These are phyloP conservation scores for Synanthedon myopaeformis DNA, from an alignment of 2,888 invertebrate species.

Conservation along the genomic window DNA sequence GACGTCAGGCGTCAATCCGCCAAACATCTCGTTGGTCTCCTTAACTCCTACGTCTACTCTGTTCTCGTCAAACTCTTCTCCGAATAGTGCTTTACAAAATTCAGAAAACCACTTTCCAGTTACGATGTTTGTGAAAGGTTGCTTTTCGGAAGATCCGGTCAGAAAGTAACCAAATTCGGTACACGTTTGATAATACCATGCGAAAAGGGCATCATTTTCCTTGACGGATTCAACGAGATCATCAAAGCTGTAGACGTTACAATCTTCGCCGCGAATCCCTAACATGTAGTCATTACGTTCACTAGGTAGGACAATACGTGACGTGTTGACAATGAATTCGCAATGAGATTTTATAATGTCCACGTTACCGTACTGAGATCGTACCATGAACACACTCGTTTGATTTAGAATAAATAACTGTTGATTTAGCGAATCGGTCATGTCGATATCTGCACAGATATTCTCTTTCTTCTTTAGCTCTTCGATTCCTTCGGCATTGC, in stretches of 20 bases:
- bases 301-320: conserved; percentile 11
- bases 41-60: conserved; percentile 40
- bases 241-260: conserved; percentile 39
- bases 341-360: conserved; percentile 32
- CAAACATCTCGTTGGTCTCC: conserved; percentile 60
- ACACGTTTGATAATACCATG: conserved; percentile 82
- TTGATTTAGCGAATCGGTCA: conserved; percentile 34
- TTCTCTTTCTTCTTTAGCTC: conserved; percentile 39
- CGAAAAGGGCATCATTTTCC: conserved; percentile 20
- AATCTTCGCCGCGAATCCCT: conserved; percentile 23
- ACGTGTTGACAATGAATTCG: conserved; percentile 13
- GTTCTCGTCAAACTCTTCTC: conserved; percentile 37
- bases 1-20: conserved; percentile 54
- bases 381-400: conserved; percentile 27
- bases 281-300: conserved; percentile 15
- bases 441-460: conserved; percentile 39
- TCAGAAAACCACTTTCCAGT: conserved; percentile 46
- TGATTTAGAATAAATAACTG: conserved; percentile 45
- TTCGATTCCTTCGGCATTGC: conserved; percentile 29
- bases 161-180: conserved; percentile 82
- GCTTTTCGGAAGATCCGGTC: conserved; percentile 66
- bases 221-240: conserved; percentile 27
- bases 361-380: conserved; percentile 40
- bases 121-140: conserved; percentile 69
- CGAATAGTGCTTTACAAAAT: conserved; percentile 50